These are phyloP conservation scores for Ficedula albicollis DNA, from an alignment of 2,797 vertebrate genomes.

Conservation along the genomic window DNA sequence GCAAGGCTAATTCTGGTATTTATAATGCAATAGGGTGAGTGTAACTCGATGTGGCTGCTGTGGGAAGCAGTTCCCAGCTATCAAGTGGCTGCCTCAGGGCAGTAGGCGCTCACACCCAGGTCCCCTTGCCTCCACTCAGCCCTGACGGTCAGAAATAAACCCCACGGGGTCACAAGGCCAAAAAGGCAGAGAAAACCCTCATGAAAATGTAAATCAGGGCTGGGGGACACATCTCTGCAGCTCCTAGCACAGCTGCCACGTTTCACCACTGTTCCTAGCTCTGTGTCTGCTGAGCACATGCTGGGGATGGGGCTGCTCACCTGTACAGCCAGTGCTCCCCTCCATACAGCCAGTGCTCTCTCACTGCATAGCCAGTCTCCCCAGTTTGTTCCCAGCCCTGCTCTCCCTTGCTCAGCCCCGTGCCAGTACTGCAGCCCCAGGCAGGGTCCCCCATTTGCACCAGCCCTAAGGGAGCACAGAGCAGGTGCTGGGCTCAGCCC, in stretches of 20 bases:
- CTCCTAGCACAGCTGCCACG: not conserved
- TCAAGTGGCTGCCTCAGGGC: not conserved
- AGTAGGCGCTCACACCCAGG: accelerated
- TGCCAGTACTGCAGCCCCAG: not conserved
- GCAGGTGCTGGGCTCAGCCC: accelerated
- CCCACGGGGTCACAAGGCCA: accelerated
- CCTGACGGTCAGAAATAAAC: not conserved
- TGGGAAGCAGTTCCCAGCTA: not conserved
- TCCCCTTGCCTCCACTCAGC: not conserved
- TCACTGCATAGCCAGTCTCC: not conserved
- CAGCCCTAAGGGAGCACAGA: not conserved
- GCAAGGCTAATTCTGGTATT: constrained; percentile 57
- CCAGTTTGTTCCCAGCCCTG: not conserved
- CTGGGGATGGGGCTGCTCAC: not conserved
- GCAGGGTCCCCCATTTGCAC: not conserved
- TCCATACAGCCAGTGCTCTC: not conserved
- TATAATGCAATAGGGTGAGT: constrained; percentile 34
- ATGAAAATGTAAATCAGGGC: not conserved
- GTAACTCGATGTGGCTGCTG: constrained; percentile 9
- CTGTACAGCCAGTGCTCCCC: not conserved
- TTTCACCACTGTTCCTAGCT: not conserved
- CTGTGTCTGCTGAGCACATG: not conserved
- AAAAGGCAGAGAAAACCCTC: not conserved
- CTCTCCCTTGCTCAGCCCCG: accelerated
- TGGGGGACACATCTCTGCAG: not conserved